Evolutionary conservation across 2,113 vertebrate genomes (phyloP), one percentile per base, ranked within the genome.

Genomic region (Lampris incognitus): DNA sequence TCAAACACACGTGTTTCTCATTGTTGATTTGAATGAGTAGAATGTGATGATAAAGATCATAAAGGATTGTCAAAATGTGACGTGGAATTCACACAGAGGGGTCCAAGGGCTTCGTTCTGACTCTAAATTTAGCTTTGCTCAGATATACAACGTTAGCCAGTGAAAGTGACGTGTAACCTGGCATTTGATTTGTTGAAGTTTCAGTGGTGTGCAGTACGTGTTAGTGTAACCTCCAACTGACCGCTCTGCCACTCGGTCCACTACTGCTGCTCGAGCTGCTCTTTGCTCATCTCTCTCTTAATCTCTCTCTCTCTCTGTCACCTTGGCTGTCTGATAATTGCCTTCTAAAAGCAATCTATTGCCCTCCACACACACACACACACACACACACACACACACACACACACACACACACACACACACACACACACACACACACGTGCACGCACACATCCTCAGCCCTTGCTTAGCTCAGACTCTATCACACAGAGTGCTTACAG

Each of bases 251-350:
- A 4, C 2, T 2, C 9, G 51, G 60, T 68, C 44, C 44, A 46
- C 44, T 46, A 46, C 44, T 46, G 44, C 44, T 59, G 72, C 58
- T 39, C 57, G 9, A 8, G 55, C 73, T 37, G 55, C 56, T 38
- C 9, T 7, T 1, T 37, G 9, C 57, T 65, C 78, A 2, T 72
- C 44, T 42, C 44, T 54, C 42, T 49, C 60, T 62, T 36, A 38
- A n/a, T 37, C 3, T 9, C 72, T 48, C 50, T 40, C 6, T 52
- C 64, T 76, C 78, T 64, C 78, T 63, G 55, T 91, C 89, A 88
- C 91, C 86, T 89, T 91, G 86, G 69, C 87, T 74, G 66, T 44
- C 69, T 84, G 52, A 87, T 91, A 87, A 89, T 91, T 90, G 84
- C 84, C 81, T 87, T 87, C 85, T 63, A 84, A 88, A 89, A 89